Base-by-base conservation (phyloP, 2,888 invertebrate genomes). In the Desoria tigrina region DNA sequence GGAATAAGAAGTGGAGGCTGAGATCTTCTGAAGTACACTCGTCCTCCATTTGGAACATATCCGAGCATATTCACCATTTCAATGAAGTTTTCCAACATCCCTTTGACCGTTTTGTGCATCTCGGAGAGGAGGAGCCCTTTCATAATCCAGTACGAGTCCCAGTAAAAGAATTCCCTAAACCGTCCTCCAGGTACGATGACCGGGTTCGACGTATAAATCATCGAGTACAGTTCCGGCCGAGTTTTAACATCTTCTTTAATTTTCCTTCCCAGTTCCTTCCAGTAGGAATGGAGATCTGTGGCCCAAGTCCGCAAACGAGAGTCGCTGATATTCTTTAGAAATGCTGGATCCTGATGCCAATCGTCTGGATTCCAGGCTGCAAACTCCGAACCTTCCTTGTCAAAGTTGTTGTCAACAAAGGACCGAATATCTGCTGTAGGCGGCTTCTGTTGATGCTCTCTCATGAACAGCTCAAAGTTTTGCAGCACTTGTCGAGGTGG, bases 71-170 rank as follows among this genome's bases (percentile, higher is more conserved):
- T 85, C 0, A 95, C 88, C 69, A 95, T 88, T 51, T 87, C 86
- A 57, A 92, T 78, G 78, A 94, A 92, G 81, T 96, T 96, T 77
- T 86, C 83, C 67, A 96, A 84, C 88, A 96, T 94, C 1, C 90
- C 90, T 64, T 76, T 81, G 0, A 84, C 91, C 0, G 95, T 95
- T 1, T 83, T 75, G 61, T 83, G 80, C 95, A 96, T 94, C 79
- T 90, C 91, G 0, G 90, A 92, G 26, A 90, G 82, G 14, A 96
- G 82, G 0, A 96, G 84, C 1, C 96, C 96, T 76, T 90, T 87
- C 74, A 95, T 84, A 64, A 93, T 91, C 94, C 95, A 96, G 79
- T 91, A 96, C 0, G 93, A 91, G 80, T 96, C 96, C 95, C 95
- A 70, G 37, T 66, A 70, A 59, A 65, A 81, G 69, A 72, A 81